Percentiles rank a stretch among this genome's conserved stretches.
phyloP scores from a whole-genome alignment of 2,113 vertebrate species.

The Galeopterus variegatus region DNA sequence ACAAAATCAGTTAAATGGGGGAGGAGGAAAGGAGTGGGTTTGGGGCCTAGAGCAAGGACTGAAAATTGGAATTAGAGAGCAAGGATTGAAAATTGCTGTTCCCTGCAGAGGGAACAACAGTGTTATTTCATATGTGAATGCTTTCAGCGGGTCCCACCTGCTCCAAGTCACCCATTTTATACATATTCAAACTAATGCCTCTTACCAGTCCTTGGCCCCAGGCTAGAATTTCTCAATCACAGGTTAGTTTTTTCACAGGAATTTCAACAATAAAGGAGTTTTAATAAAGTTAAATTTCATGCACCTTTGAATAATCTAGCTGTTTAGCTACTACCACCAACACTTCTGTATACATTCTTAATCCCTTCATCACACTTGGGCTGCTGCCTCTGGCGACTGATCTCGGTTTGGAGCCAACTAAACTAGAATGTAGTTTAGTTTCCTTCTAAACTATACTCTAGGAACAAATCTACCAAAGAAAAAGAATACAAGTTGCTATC shows the following conservation, averaged over 20 bases:
- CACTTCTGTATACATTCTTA: neutral
- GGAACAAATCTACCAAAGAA: slow-evolving; percentile 31
- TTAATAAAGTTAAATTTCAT: slow-evolving; percentile 32
- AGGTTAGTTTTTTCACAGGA: neutral
- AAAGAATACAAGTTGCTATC: neutral
- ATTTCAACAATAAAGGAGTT: slow-evolving; percentile 38
- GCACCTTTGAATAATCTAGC: neutral
- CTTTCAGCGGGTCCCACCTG: neutral
- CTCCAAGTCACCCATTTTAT: neutral
- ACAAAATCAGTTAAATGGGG: neutral
- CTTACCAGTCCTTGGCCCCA: neutral
- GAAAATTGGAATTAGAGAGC: no score
- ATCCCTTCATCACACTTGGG: neutral
- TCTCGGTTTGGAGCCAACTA: neutral
- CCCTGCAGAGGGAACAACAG: neutral
- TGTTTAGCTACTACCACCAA: neutral
- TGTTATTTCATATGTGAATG: neutral
- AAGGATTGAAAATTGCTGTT: neutral
- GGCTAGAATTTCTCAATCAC: neutral
- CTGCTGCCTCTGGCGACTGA: neutral
- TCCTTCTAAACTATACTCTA: slow-evolving; percentile 8
- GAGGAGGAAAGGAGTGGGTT: neutral
- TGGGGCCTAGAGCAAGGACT: neutral
- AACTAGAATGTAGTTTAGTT: slow-evolving; percentile 16
- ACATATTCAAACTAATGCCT: neutral